These are phyloP conservation scores for Arremon aurantiirostris DNA, from an alignment of 2,797 vertebrate species.

Conservation along the genomic window DNA sequence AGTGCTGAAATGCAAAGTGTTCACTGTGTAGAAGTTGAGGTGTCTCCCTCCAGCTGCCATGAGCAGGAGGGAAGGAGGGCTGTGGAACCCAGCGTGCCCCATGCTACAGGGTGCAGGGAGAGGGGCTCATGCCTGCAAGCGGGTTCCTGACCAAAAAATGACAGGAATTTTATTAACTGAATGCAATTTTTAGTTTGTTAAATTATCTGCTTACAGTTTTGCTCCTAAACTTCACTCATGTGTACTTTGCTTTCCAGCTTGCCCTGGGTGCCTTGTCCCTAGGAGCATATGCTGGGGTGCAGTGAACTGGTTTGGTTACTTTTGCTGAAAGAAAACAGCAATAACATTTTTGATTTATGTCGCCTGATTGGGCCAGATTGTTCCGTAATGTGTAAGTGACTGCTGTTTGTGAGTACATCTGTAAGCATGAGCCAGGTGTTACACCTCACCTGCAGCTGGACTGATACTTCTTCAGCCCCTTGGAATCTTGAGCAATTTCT, in stretches of 20 bases:
- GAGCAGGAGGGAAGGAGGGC: background rate
- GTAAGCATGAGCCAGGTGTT: background rate
- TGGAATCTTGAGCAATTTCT: background rate
- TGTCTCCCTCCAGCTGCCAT: background rate
- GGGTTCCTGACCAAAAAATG: background rate
- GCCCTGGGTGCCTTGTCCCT: background rate
- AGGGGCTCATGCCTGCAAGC: accelerated
- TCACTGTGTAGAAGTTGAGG: background rate
- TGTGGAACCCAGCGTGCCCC: background rate
- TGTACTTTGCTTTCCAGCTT: background rate
- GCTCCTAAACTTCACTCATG: background rate
- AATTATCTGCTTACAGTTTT: background rate
- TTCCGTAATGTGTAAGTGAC: background rate
- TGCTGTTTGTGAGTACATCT: background rate
- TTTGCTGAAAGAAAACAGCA: background rate
- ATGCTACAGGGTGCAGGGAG: background rate
- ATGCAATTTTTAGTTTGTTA: background rate
- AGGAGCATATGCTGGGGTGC: background rate
- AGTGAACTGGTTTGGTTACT: background rate
- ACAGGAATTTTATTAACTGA: background rate
- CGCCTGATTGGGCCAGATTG: background rate
- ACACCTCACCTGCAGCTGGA: background rate
- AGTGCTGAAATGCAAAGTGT: background rate
- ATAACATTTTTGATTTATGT: background rate
- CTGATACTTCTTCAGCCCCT: background rate